phyloP scores from a whole-genome alignment of 2,888 invertebrate species.

The Calameuta filiformis region DNA sequence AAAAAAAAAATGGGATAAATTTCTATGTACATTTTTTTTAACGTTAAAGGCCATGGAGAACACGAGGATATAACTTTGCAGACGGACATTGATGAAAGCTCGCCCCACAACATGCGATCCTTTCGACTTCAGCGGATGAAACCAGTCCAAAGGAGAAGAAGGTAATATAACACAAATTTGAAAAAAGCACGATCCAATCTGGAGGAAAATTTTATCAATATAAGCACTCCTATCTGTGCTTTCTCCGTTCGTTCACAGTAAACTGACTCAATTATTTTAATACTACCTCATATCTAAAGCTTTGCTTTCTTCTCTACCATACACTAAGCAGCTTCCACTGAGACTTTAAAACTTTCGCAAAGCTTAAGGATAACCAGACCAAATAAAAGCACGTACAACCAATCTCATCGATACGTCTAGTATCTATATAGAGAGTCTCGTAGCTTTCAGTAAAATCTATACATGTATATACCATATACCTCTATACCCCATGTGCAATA shows the following conservation, averaged over 20 bases:
- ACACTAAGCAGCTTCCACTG: neutral
- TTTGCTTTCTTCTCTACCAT: neutral
- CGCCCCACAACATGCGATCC: neutral
- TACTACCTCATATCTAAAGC: neutral
- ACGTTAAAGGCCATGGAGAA: neutral
- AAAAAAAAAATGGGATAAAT: neutral
- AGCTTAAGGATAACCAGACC: neutral
- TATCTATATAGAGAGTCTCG: neutral
- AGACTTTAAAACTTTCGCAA: neutral
- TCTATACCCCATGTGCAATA: neutral
- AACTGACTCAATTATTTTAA: neutral
- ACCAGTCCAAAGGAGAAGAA: neutral
- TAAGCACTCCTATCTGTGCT: neutral
- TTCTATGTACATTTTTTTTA: neutral
- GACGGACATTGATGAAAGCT: neutral
- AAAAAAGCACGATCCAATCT: neutral
- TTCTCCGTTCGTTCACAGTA: neutral
- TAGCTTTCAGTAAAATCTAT: neutral
- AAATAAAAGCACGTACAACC: neutral
- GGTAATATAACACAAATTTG: neutral
- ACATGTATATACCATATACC: neutral
- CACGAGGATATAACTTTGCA: neutral
- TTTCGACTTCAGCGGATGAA: neutral
- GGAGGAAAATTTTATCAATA: neutral
- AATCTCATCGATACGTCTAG: neutral